These are phyloP conservation scores for Andrena fulva DNA, from an alignment of 2,888 invertebrate species.

Conservation along the genomic window DNA sequence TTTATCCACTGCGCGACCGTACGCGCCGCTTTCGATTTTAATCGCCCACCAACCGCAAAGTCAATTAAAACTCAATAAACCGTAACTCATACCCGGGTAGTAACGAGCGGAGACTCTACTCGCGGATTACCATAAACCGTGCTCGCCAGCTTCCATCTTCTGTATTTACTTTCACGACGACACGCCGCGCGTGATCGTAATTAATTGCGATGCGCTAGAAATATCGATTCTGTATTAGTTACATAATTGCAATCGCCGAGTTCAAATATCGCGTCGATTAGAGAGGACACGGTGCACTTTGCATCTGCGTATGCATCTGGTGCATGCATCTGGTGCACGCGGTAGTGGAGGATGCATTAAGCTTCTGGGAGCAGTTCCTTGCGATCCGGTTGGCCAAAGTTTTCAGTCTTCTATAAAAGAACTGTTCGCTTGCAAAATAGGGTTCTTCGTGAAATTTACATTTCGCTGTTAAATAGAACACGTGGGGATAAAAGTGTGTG, in stretches of 20 bases:
- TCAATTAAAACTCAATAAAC: conserved; percentile 9
- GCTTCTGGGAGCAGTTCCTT: neutral
- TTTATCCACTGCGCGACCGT: neutral
- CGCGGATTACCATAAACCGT: neutral
- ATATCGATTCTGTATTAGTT: conserved; percentile 1
- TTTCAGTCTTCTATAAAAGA: no score
- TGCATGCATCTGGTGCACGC: neutral
- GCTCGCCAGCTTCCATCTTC: neutral
- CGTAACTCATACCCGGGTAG: neutral
- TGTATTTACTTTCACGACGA: neutral
- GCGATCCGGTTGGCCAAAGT: no score
- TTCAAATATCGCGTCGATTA: neutral
- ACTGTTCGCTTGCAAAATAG: no score
- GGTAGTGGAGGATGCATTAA: neutral
- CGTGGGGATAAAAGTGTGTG: no score
- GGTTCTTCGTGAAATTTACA: no score
- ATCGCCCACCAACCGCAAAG: neutral
- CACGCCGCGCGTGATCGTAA: neutral
- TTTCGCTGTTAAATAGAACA: no score
- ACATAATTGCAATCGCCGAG: neutral
- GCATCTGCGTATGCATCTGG: neutral
- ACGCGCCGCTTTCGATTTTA: neutral
- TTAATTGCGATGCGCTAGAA: neutral
- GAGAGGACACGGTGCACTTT: neutral
- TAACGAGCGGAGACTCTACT: neutral